These are phyloP conservation scores for Caenorhabditis macrosperma DNA, from an alignment of 2,888 invertebrate species.

Conservation along the genomic window DNA sequence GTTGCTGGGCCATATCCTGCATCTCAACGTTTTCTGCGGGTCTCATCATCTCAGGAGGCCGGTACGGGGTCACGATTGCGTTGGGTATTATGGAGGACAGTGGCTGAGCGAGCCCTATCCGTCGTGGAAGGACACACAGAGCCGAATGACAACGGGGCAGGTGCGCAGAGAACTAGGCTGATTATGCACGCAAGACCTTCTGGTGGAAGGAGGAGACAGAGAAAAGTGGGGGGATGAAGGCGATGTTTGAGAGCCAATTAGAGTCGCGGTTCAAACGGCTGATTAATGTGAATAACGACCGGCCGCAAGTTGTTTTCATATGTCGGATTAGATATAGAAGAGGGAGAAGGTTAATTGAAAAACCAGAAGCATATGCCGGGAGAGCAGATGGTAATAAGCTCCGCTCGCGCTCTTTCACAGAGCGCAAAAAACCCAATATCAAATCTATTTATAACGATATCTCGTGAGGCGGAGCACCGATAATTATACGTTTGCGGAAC, in stretches of 20 bases:
- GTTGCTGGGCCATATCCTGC: conserved; percentile 40
- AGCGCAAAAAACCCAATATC: not conserved
- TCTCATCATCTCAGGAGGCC: conserved; percentile 23
- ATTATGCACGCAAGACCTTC: conserved; percentile 15
- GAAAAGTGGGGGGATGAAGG: not conserved
- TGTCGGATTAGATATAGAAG: not conserved
- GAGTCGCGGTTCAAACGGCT: not conserved
- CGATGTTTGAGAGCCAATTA: not conserved
- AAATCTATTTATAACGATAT: not conserved
- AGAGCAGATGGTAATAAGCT: not conserved
- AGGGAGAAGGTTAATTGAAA: not conserved
- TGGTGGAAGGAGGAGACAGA: not conserved
- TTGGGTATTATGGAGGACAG: conserved; percentile 9
- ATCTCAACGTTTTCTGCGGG: conserved; percentile 54
- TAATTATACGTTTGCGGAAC: conserved; percentile 5
- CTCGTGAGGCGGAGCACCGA: not conserved
- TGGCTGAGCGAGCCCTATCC: conserved; percentile 4
- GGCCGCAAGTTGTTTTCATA: conserved; percentile 12
- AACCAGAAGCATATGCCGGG: not conserved
- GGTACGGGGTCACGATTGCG: conserved; percentile 43
- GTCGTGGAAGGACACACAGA: not conserved
- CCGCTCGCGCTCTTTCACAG: not conserved
- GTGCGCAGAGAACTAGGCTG: conserved; percentile 28
- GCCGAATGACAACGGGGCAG: conserved; percentile 22
- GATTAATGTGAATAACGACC: not conserved